Conservation (phyloP, 2,797 vertebrate species). For the Gila robusta region DNA sequence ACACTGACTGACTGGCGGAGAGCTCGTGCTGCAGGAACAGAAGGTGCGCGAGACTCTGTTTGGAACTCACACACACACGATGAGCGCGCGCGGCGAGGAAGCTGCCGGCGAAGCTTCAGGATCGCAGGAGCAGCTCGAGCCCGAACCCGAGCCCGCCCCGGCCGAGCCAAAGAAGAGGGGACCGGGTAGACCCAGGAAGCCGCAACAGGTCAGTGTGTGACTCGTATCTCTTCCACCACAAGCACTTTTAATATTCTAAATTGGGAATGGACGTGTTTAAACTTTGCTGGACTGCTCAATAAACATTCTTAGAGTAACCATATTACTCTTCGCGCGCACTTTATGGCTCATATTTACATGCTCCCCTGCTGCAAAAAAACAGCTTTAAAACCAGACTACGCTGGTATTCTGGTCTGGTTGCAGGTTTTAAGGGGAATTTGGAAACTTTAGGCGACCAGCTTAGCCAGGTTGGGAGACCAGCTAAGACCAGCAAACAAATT, state of each 20-base stretch:
- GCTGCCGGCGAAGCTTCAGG: conserved; percentile 87
- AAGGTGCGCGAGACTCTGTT: conserved; percentile 68
- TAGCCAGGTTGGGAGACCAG: neutral
- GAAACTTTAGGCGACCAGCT: neutral
- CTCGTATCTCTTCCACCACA: conserved; percentile 35
- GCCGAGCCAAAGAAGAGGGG: conserved; percentile 89
- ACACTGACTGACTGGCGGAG: conserved; percentile 41
- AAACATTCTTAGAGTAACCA: conserved; percentile 8
- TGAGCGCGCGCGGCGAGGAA: conserved; percentile 91
- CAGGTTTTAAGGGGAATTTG: neutral
- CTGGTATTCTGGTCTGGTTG: neutral
- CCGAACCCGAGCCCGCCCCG: conserved; percentile 68
- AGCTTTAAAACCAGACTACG: conserved; percentile 9
- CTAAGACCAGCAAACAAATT: neutral
- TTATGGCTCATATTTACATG: conserved; percentile 27
- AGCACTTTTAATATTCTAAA: conserved; percentile 3
- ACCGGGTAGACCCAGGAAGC: conserved; percentile 94
- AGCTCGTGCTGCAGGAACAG: conserved; percentile 67
- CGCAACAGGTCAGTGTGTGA: conserved; percentile 89
- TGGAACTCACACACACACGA: conserved; percentile 74
- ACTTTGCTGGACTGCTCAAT: neutral
- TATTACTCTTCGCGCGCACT: conserved; percentile 17
- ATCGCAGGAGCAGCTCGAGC: conserved; percentile 79
- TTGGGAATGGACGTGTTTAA: conserved; percentile 3
- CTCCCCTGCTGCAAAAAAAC: conserved; percentile 23